Base-by-base conservation (phyloP, 1,140 invertebrate species). In the Gryllus bimaculatus region DNA sequence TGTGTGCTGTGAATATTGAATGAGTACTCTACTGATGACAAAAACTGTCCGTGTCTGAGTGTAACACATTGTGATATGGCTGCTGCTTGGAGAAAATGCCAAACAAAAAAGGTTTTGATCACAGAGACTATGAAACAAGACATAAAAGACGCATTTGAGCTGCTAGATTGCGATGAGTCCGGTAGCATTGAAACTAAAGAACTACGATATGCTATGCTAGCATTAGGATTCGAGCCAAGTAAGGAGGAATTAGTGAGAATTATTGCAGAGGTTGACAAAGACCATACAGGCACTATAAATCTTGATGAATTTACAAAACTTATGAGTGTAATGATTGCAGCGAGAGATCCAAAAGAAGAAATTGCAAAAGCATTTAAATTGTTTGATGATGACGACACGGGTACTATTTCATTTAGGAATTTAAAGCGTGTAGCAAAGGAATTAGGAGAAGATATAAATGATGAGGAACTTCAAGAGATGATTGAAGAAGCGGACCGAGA, bases 401-500 rank as follows among this genome's bases (percentile, higher is more conserved):
- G 90, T 13, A 90, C 89, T 84, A 92, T 92, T 66, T 88, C 89
- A 18, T 88, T 89, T 80, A 86, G 87, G 81, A 88, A 90, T 83
- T 82, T 90, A 48, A 88, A 88, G 81, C 81, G 87, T 47, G 88
- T 90, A 26, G 86, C 88, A 10, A 85, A 87, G 82, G 88, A 90
- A 84, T 82, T 90, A 54, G 89, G 88, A 47, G 89, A 90, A 77
- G 76, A 10, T 54, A 81, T 79, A 78, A 8, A 81, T 82, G 48
- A 78, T 48, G 76, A 78, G 20, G 76, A 78, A 78, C 84, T 84
- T 8, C 82, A 90, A 86, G 91, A 92, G 85, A 92, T 92, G 90
- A 91, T 92, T 76, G 86, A 87, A 82, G 90, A 92, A 84, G 90
- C 90, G 76, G 91, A 92, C 84, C 83, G 87, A 78, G 89, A 92